Evolutionary conservation across 2,797 vertebrate genomes (phyloP).

Genomic region (Perodicticus potto): DNA sequence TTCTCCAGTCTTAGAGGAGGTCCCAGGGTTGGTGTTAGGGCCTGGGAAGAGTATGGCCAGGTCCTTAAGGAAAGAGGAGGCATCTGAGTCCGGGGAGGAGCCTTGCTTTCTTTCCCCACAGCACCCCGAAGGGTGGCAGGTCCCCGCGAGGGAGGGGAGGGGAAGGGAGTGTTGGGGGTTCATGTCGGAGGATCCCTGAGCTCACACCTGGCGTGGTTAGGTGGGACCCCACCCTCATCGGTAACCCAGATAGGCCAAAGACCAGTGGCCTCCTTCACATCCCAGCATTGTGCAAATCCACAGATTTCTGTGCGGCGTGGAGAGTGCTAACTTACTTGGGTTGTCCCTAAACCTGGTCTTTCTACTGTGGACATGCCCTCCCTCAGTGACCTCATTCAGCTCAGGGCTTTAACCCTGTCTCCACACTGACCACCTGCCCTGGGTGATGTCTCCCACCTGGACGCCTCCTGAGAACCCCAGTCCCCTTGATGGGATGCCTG

Average conservation of each 20-base stretch:
- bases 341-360: accelerated
- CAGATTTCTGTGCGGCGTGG: accelerated
- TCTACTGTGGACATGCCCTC: not conserved
- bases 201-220: not conserved
- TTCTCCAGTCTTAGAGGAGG: not conserved
- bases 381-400: not conserved
- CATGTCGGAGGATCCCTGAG: not conserved
- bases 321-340: not conserved
- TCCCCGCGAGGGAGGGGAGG: accelerated
- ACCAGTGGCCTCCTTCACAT: not conserved
- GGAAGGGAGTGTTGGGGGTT: too few relatives aligned
- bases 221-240: accelerated
- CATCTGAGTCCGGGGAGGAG: not conserved
- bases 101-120: too few relatives aligned
- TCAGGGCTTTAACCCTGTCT: not conserved
- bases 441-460: not conserved
- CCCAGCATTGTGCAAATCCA: accelerated
- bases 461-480: not conserved
- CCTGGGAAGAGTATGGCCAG: not conserved
- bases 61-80: not conserved
- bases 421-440: accelerated
- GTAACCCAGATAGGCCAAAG: not conserved
- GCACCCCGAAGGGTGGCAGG: not conserved
- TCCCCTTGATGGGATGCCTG: accelerated
- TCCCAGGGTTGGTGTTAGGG: not conserved